Base-by-base conservation (phyloP, 2,797 vertebrate genomes). In the Brachyrhaphis roseni region DNA sequence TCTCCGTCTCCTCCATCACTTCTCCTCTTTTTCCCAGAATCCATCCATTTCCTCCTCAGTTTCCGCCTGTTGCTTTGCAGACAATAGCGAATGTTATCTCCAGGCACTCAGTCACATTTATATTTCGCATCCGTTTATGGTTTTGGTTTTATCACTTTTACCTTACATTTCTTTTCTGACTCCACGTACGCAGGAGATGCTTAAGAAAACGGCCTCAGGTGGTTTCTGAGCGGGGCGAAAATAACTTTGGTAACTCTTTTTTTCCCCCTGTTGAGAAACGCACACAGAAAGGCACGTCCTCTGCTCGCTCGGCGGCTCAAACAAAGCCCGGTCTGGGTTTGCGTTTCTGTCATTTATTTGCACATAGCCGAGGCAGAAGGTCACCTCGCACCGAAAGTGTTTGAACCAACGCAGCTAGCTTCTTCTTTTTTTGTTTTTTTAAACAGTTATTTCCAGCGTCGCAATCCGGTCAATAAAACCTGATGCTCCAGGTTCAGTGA, bases 71-170 rank as follows among this genome's bases (percentile, higher is more conserved):
- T 89, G 86, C 87, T 84, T 64, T 72, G 70, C n/a, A 46, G 62
- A 93, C 87, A 86, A 85, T 84, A 64, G 80, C 46, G 45, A 15
- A 77, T 76, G 73, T 87, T 89, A 82, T 86, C 41, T 3, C 28
- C 72, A 3, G 26, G 10, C 5, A 23, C 49, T 1, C 49, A 10
- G 51, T 53, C 51, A 53, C 51, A 10, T 53, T 53, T 53, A 26
- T 3, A 31, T 49, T 57, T 68, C 45, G 31, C 39, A 3, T 13
- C n/a, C 12, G 31, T 0, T 53, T 31, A 31, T 7, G 12, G 41
- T 79, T 43, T 3, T 34, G 5, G 0, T 13, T 3, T 28, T 28
- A 8, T 70, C 0, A 0, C 36, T 36, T 46, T 49, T 28, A 76
- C 77, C 36, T 66, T 68, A 75, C 80, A 83, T 75, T 79, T 74